Base-by-base conservation (phyloP, 35 echinoderm and acorn worm species). In the Lytechinus variegatus region DNA sequence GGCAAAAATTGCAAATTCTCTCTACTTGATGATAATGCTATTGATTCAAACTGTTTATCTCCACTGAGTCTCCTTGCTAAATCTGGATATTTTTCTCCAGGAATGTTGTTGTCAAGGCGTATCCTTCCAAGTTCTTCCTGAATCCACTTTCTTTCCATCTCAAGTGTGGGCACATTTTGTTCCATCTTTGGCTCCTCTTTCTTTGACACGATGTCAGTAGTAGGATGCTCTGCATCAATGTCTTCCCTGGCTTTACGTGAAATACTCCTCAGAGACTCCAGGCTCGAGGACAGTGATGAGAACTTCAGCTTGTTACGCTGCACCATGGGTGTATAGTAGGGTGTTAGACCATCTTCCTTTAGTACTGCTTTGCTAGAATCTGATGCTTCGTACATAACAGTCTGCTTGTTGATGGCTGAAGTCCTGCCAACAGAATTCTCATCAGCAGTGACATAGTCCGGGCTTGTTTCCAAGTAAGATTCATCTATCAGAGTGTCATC, bases 31-130 rank as follows among this genome's bases (percentile, higher is more conserved):
- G 55, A 93, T 55, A 54, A 53, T 54, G 27, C 12, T 93, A 4
- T 54, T 11, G 55, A 93, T 54, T 54, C 92, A 93, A 53, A 53
- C 28, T 57, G 51, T 93, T 27, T 57, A 93, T 54, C 92, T 56
- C 6, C 52, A 19, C 92, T 54, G 21, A 9, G 11, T 13, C 52
- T 90, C 88, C 28, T 52, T 44, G 28, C 88, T 44, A 90, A 52
- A 52, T 93, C 92, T 57, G 92, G 6, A 93, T 93, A 93, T 12
- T 57, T 54, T 19, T 93, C 92, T 53, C 92, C 92, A 19, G 92
- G 92, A 93, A 93, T 93, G 92, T 93, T 93, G n/a, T 93, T 93
- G 54, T 93, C 92, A 54, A 93, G 54, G 9, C 92, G 92, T 55
- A 93, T 93, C 27, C 92, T 54, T 28, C 92, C 52, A 14, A 93